A percentile compares a stretch with the other conserved stretches of the same genome.
Conservation (phyloP, 2,888 invertebrate species). For the Rhagium mordax region DNA sequence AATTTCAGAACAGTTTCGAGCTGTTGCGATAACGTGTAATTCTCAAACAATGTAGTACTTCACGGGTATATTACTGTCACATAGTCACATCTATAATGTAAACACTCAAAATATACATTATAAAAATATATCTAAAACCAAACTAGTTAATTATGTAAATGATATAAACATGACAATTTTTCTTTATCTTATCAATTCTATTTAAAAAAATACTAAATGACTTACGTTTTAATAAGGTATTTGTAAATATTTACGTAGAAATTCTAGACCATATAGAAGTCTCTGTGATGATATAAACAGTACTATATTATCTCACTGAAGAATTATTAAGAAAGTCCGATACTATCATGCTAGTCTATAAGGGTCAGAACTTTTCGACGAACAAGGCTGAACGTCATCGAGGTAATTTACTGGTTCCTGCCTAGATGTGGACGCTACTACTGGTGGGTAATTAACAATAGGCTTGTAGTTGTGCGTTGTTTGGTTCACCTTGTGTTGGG, state of each 20-base stretch:
- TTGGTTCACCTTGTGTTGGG: constrained; percentile 66
- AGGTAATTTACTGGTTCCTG: constrained; percentile 67
- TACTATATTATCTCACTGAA: constrained; percentile 50
- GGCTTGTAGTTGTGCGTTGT: constrained; percentile 69
- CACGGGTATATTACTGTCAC: background rate
- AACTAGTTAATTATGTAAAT: constrained; percentile 2
- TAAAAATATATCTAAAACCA: constrained; percentile 3
- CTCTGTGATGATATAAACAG: constrained; percentile 45
- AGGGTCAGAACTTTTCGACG: constrained; percentile 68
- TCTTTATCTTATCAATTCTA: background rate
- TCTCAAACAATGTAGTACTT: background rate
- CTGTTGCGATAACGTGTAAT: background rate
- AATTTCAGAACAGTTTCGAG: background rate
- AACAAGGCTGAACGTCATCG: constrained; percentile 71
- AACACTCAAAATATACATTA: background rate
- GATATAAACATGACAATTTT: background rate
- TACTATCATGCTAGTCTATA: constrained; percentile 68
- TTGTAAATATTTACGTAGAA: constrained; percentile 39
- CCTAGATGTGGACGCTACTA: constrained; percentile 72
- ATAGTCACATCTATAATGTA: background rate
- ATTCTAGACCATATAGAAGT: constrained; percentile 40
- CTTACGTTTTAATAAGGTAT: constrained; percentile 38
- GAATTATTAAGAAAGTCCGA: constrained; percentile 46
- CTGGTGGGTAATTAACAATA: constrained; percentile 63
- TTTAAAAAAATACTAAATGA: constrained; percentile 24